phyloP scores from a whole-genome alignment of 1,140 invertebrate genomes.

The Aporrectodea caliginosa region DNA sequence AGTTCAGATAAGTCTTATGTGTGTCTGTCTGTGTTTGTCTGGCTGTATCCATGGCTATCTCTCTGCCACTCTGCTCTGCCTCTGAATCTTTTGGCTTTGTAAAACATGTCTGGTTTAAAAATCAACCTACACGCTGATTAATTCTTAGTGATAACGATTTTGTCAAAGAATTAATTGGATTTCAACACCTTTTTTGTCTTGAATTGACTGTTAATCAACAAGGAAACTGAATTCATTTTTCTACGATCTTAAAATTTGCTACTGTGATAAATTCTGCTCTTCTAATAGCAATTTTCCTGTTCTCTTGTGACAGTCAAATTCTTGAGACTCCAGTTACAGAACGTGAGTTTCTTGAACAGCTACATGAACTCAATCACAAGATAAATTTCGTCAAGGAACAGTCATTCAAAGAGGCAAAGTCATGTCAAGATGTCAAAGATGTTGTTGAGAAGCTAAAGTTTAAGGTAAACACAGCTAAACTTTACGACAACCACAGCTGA shows the following conservation, averaged over 20 bases:
- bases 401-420: constrained; percentile 88
- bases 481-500: too few species aligned
- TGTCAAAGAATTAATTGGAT: too few species aligned
- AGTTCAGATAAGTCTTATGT: too few species aligned
- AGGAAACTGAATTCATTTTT: not conserved
- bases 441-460: constrained; percentile 92
- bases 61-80: too few species aligned
- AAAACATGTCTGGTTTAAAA: too few species aligned
- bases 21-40: too few species aligned
- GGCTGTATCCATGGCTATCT: too few species aligned
- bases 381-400: constrained; percentile 96
- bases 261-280: not conserved
- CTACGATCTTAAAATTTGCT: not conserved
- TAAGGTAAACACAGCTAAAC: too few species aligned
- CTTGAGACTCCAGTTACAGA: constrained; percentile 89
- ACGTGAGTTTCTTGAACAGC: constrained; percentile 82
- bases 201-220: not conserved
- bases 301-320: constrained; percentile 68
- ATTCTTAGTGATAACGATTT: too few species aligned
- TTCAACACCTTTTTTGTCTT: too few species aligned
- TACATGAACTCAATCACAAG: constrained; percentile 92
- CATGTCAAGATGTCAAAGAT: constrained; percentile 90
- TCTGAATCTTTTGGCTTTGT: too few species aligned
- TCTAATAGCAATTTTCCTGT: constrained; percentile 22
- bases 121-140: too few species aligned